Base-by-base conservation (phyloP, 2,797 vertebrate species). In the Sciurus vulgaris region DNA sequence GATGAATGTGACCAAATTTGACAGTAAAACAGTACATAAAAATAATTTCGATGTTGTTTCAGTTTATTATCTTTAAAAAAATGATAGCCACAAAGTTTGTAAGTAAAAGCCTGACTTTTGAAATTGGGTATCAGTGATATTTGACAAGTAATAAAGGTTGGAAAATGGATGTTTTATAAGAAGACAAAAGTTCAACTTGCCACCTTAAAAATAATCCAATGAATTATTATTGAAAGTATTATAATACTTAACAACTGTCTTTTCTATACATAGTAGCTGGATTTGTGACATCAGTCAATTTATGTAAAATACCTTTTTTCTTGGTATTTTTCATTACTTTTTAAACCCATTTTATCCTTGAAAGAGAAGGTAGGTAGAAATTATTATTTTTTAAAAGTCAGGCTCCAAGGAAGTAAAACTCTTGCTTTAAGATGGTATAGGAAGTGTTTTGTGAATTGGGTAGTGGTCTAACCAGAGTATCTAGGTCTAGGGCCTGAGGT, bases 251-350 rank as follows among this genome's bases (percentile, higher is more conserved):
- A 35, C 15, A 85, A 26, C 22, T 35, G 9, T 83, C 38, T 10
- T 89, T 78, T 78, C 61, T 9, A 41, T 30, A 59, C 5, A 41
- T 9, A 59, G 51, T 28, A 65, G 61, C 35, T 26, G n/a, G 47
- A 72, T 61, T 41, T 11, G 5, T 81, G 30, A 86, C n/a, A 81
- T 51, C 47, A 47, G 38, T 82, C 38, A 51, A 47, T 69, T 91
- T 78, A 86, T 51, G 10, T 41, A 79, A 33, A 78, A 81, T 78
- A 65, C 65, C 61, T 90, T 59, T 78, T 70, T 74, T 70, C 24
- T 38, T 83, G 65, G 9, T n/a, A 63, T 67, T 82, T 91, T 89
- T 84, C 51, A 92, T 73, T 47, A 86, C 20, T 20, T 78, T 85
- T 74, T 26, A 87, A 70, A 35, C 24, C 24, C 65, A 76, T 65